Conservation (phyloP, 2,797 vertebrate species). For the Eupleurogrammus muticus region DNA sequence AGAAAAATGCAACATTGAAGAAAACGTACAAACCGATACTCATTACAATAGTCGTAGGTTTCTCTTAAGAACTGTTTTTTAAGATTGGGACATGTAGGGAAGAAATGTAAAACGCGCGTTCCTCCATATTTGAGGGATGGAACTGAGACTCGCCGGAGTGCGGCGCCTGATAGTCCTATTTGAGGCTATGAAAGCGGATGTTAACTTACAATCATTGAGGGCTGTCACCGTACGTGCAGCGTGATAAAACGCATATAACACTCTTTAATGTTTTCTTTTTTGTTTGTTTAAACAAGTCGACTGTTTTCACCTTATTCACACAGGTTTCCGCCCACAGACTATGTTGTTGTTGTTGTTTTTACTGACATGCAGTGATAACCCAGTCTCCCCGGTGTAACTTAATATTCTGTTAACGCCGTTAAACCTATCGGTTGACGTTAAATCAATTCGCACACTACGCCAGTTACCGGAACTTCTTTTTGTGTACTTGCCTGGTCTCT, state of each 20-base stretch:
- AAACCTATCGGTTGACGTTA: neutral
- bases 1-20: too few relatives aligned
- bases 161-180: too few relatives aligned
- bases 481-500: conserved; percentile 34
- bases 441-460: neutral
- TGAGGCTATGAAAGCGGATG: conserved; percentile 59
- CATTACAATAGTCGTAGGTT: too few relatives aligned
- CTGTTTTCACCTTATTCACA: neutral
- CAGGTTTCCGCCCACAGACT: neutral
- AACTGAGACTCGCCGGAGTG: too few relatives aligned
- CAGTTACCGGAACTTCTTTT: rapidly evolving
- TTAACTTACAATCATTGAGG: conserved; percentile 34
- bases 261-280: too few relatives aligned
- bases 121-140: too few relatives aligned
- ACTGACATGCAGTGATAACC: neutral
- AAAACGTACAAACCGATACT: too few relatives aligned
- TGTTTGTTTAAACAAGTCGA: neutral
- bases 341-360: neutral
- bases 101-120: too few relatives aligned
- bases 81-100: too few relatives aligned
- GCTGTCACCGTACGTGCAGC: conserved; percentile 29
- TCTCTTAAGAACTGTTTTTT: too few relatives aligned
- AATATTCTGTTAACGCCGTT: too few relatives aligned
- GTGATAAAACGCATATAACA: conserved; percentile 2
- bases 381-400: neutral